Evolutionary conservation across 2,797 vertebrate genomes (phyloP), one percentile per base, ranked within the genome.

Genomic region (Enteromius trimaculatus): DNA sequence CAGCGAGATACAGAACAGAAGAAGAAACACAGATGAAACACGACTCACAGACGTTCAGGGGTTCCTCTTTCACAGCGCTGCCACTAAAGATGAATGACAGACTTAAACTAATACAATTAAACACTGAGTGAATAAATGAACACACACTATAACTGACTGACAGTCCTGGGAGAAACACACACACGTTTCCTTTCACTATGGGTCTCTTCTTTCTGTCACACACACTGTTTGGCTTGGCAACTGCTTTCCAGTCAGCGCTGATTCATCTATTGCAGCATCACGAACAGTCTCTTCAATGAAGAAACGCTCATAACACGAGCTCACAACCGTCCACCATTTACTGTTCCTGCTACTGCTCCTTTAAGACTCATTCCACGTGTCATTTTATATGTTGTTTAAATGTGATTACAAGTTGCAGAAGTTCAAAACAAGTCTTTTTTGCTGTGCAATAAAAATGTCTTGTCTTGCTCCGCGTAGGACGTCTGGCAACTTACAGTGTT

Each of bases 21-120:
- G 58, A 14, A 14, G 58, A 60, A 26, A 60, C 53, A n/a, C 58
- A 16, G 60, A 64, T 31, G 26, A 64, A 64, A 29, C 58, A 16
- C 60, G 58, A 26, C 23, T 62, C 58, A 76, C 13, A 75, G 13
- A 64, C 14, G 60, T 17, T 62, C 72, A 70, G 64, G 69, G 90
- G 92, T 93, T 92, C 90, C 83, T 91, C 91, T 92, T 88, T 89
- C 89, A 92, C 92, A 94, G 93, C 93, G 88, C 85, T 44, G 87
- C 14, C 85, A 93, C 90, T 93, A 93, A 93, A 91, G 87, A 78
- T 81, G 69, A 79, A 85, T 77, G 53, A 84, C 77, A 90, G 89
- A 94, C 92, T 91, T 87, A 86, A 92, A 93, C 92, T 91, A 92
- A 92, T 92, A 90, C 89, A 93, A 93, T 92, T 90, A 93, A 92